These are phyloP conservation scores for Saccostrea cuccullata DNA, from an alignment of 1,140 invertebrate genomes.

Conservation along the genomic window DNA sequence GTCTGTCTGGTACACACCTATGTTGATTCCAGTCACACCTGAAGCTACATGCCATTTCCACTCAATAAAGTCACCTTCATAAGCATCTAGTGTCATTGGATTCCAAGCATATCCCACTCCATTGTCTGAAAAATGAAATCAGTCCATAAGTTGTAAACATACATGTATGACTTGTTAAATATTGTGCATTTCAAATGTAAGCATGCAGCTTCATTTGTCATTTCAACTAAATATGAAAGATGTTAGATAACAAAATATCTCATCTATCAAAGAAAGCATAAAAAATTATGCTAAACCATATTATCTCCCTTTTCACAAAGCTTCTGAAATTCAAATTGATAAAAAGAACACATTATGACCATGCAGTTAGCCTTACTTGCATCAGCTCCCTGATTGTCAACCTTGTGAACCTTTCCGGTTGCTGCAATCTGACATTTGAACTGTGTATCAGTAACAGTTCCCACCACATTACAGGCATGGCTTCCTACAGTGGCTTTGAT, in stretches of 20 bases:
- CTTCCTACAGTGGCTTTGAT: slow-evolving; percentile 62
- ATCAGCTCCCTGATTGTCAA: slow-evolving; percentile 63
- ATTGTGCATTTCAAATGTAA: no score
- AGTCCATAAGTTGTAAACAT: background rate
- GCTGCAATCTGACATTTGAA: slow-evolving; percentile 66
- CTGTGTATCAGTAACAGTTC: slow-evolving; percentile 52
- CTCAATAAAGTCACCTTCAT: slow-evolving; percentile 65
- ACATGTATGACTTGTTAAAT: no score
- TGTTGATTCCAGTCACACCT: slow-evolving; percentile 51
- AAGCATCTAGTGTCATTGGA: slow-evolving; percentile 44
- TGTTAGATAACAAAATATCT: no score
- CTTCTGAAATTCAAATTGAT: no score
- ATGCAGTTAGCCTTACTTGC: slow-evolving; percentile 41
- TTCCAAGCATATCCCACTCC: slow-evolving; percentile 64
- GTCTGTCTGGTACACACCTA: slow-evolving; percentile 63
- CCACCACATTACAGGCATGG: slow-evolving; percentile 60
- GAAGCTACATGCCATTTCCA: slow-evolving; percentile 67
- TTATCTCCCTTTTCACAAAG: no score
- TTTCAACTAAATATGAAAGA: no score
- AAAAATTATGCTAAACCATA: no score
- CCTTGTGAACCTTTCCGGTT: slow-evolving; percentile 57
- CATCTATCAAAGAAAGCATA: no score
- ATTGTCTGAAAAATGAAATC: slow-evolving; percentile 50
- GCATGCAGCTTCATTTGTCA: no score
- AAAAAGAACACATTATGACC: background rate